A percentile compares a stretch with the other conserved stretches of the same genome.
These are phyloP conservation scores for Pterocles orientalis DNA, from an alignment of 2,113 vertebrate species.

Conservation along the genomic window DNA sequence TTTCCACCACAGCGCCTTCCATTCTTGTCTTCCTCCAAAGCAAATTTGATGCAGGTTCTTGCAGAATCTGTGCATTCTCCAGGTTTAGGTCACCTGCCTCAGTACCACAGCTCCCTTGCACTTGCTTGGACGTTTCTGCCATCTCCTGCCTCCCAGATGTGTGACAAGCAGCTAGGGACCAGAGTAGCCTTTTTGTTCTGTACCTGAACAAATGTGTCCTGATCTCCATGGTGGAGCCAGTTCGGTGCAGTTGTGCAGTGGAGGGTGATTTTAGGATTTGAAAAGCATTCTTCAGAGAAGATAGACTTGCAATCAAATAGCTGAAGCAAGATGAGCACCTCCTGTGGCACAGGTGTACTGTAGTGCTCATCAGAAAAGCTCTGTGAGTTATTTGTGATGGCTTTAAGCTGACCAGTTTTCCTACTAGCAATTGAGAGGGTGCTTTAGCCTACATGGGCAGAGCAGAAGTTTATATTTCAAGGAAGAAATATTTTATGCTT, in stretches of 20 bases:
- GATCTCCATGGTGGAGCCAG: not conserved
- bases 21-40: not conserved
- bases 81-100: not conserved
- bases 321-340: not conserved
- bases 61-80: not conserved
- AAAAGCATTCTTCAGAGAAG: not conserved
- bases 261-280: not conserved
- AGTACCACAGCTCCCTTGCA: fast-evolving
- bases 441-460: not conserved
- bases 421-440: not conserved
- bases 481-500: too few relatives aligned
- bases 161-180: not conserved
- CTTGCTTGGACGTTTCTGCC: not conserved
- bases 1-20: not conserved
- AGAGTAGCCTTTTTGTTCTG: not conserved
- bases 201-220: not conserved
- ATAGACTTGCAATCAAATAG: not conserved
- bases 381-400: fast-evolving
- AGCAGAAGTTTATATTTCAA: not conserved
- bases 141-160: not conserved
- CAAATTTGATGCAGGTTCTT: not conserved
- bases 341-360: not conserved
- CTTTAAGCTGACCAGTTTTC: not conserved
- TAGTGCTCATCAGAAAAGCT: not conserved
- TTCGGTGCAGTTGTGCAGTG: not conserved